Base-by-base conservation (phyloP, 2,797 vertebrate genomes). In the Neopelma chrysocephalum region DNA sequence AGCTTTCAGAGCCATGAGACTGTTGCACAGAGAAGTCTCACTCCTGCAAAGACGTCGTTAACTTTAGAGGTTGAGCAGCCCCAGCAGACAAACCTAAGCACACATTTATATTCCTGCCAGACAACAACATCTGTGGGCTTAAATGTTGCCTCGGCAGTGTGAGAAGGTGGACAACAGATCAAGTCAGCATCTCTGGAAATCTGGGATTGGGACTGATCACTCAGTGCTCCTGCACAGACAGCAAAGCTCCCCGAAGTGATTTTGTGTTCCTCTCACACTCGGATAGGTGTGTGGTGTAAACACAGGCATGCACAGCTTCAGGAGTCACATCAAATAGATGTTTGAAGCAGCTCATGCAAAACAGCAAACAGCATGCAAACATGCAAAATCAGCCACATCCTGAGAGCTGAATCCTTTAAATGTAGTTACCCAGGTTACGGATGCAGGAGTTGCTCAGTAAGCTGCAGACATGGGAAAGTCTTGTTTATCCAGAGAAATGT, bases 241-340 rank as follows among this genome's bases (percentile, higher is more conserved):
- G 57, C 34, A 75, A 79, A 90, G n/a, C 26, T 79, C 29, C n/a
- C 32, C 32, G 7, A 57, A 79, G 54, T 29, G 29, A 15, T 38
- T 43, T 66, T 21, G 3, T 1, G 1, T 25, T 87, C 36, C n/a
- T 80, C 60, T 71, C 38, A 43, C 71, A 10, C 60, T 48, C 1
- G 1, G 26, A 40, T 20, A 45, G 56, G 17, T 34, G 15, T 1
- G 2, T 0, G 0, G 36, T 56, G 53, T 34, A 56, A 85, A 42
- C 32, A 73, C 40, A 43, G 77, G n/a, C 66, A 29, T 9, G 17
- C 25, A 47, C 20, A 43, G 60, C 89, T 80, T 79, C 75, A 56
- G 51, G 10, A 77, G 25, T 53, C 56, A 53, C 38, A 68, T 82
- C 75, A 87, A 79, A 77, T 43, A 26, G 14, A 3, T 18, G 36